Evolutionary conservation across 2,888 invertebrate genomes (phyloP).

Genomic region (Catocala sponsa): DNA sequence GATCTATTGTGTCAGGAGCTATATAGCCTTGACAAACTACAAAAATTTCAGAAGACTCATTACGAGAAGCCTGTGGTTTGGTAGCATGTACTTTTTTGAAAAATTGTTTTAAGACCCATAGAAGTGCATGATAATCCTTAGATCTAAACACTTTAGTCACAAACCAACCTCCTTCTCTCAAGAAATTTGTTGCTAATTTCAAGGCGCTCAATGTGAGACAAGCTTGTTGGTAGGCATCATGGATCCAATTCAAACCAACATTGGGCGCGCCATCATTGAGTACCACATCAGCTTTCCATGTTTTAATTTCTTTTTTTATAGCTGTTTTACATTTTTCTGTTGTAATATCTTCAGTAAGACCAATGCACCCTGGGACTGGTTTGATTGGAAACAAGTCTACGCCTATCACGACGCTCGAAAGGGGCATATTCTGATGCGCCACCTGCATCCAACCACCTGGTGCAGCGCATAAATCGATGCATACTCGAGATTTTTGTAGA

Average conservation of each 20-base stretch:
- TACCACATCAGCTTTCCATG: conserved; percentile 99
- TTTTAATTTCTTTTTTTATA: conserved; percentile 95
- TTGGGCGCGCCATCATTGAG: conserved; percentile 99
- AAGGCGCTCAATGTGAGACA: conserved; percentile 97
- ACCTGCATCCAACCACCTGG: conserved; percentile 99
- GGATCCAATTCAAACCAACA: conserved; percentile 98
- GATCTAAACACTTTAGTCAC: conserved; percentile 99
- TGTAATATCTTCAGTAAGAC: conserved; percentile 98
- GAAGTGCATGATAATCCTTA: conserved; percentile 97
- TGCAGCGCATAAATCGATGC: conserved; percentile 99
- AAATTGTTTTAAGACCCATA: conserved; percentile 98
- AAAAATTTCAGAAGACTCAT: conserved; percentile 99
- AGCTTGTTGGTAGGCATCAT: conserved; percentile 98
- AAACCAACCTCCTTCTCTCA: conserved; percentile 98
- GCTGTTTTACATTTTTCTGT: conserved; percentile 96
- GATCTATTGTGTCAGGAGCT: conserved; percentile 97
- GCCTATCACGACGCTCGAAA: conserved; percentile 97
- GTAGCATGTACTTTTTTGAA: conserved; percentile 99
- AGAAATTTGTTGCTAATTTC: conserved; percentile 96
- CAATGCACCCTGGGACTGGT: conserved; percentile 95
- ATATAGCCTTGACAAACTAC: conserved; percentile 98
- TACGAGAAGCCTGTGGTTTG: conserved; percentile 99
- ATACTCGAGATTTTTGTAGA: conserved; percentile 97
- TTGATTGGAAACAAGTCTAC: conserved; percentile 98
- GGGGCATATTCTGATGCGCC: conserved; percentile 98